phyloP scores from a whole-genome alignment of 2,888 invertebrate species.

The Lepidonotus clava region DNA sequence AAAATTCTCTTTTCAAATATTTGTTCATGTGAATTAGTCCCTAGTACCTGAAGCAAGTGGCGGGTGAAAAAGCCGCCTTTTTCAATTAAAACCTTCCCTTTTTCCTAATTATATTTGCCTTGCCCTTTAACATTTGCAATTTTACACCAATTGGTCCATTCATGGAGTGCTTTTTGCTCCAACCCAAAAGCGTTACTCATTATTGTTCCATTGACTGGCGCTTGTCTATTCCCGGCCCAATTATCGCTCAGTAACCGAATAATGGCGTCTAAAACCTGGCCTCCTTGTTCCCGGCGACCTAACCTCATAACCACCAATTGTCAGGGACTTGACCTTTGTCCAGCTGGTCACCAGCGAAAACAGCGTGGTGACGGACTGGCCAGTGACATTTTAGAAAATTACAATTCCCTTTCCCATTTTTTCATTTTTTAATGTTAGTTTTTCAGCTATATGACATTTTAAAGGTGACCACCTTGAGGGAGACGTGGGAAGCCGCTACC shows the following conservation, averaged over 20 bases:
- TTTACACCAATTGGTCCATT: constrained; percentile 16
- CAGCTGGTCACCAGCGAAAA: not conserved
- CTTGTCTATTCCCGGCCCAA: not conserved
- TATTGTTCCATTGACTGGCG: constrained; percentile 8
- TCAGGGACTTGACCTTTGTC: not conserved
- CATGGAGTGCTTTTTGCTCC: not conserved
- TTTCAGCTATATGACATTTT: too few species aligned
- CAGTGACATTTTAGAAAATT: not conserved
- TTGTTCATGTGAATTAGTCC: not conserved
- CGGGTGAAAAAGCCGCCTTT: not conserved
- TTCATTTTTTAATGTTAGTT: too few species aligned
- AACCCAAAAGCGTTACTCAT: not conserved
- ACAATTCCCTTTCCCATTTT: too few species aligned
- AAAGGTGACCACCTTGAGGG: too few species aligned
- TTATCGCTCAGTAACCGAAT: not conserved
- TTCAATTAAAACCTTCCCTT: not conserved
- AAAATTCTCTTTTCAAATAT: not conserved
- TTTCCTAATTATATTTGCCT: not conserved
- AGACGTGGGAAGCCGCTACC: too few species aligned
- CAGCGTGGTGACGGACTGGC: not conserved
- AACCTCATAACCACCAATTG: not conserved
- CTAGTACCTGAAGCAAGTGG: not conserved
- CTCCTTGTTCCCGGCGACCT: not conserved
- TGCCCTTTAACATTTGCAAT: not conserved
- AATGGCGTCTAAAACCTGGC: not conserved